A percentile compares a stretch with the other conserved stretches of the same genome.
Conservation (phyloP, 2,888 invertebrate genomes). For the Oconnorella tubifera region DNA sequence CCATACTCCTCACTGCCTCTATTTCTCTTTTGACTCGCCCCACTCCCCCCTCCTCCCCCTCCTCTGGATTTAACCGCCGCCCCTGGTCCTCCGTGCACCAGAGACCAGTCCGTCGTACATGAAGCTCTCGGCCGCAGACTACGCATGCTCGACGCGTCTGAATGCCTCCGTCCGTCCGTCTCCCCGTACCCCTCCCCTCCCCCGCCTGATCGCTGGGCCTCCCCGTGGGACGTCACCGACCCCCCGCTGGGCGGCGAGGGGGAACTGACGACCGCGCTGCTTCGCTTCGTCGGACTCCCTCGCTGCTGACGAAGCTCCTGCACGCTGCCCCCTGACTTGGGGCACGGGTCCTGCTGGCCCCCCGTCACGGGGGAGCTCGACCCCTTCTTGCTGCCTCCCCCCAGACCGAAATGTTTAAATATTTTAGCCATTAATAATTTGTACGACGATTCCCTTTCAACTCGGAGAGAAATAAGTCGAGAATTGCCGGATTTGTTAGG, state of each 20-base stretch:
- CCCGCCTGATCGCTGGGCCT: neutral
- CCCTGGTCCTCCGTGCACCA: neutral
- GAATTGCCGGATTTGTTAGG: too few species aligned
- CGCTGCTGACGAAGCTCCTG: neutral
- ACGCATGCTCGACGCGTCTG: neutral
- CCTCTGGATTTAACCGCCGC: too few species aligned
- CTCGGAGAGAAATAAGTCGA: too few species aligned
- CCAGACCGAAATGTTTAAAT: slow-evolving; percentile 27
- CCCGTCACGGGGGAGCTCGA: too few species aligned
- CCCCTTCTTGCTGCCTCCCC: slow-evolving; percentile 9
- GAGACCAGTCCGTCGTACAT: neutral
- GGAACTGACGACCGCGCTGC: neutral
- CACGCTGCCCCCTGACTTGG: too few species aligned
- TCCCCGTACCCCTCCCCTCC: neutral
- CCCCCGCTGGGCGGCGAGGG: neutral
- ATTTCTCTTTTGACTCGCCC: neutral
- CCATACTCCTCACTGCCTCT: neutral
- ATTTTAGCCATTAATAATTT: slow-evolving; percentile 23
- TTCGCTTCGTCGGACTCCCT: neutral
- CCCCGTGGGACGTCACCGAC: neutral
- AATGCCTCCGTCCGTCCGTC: neutral
- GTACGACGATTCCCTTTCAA: neutral
- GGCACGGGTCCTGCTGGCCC: too few species aligned
- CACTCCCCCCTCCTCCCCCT: neutral
- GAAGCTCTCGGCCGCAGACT: neutral